These are phyloP conservation scores for Azemiops feae DNA, from an alignment of 2,113 vertebrate genomes.

Conservation along the genomic window DNA sequence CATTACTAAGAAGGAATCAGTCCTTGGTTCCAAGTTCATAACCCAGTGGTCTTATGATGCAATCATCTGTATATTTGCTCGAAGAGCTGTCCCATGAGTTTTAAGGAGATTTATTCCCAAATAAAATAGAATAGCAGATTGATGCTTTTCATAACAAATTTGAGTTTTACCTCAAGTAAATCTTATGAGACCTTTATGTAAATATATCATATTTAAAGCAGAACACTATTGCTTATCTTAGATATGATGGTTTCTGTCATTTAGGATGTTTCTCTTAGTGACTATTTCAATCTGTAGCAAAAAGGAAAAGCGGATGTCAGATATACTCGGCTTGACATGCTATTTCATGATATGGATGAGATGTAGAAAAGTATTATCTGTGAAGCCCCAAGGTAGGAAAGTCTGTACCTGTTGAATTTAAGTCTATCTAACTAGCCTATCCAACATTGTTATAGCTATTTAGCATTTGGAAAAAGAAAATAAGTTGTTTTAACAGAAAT, in stretches of 20 bases:
- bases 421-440: neutral
- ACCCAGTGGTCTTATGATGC: no score
- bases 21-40: neutral
- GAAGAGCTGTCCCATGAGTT: neutral
- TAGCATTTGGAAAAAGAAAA: neutral
- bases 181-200: neutral
- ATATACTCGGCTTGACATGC: neutral
- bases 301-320: neutral
- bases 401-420: neutral
- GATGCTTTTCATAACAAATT: neutral
- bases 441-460: neutral
- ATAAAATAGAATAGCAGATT: neutral
- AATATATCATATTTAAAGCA: neutral
- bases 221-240: neutral
- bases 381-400: neutral
- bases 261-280: neutral
- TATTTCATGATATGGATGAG: neutral
- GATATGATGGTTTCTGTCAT: neutral
- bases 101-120: neutral
- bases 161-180: neutral
- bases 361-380: neutral
- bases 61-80: neutral
- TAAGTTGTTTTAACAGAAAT: neutral
- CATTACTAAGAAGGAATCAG: neutral
- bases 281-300: neutral